Evolutionary conservation across 2,113 vertebrate genomes (phyloP).

Genomic region (Hyaena hyaena): DNA sequence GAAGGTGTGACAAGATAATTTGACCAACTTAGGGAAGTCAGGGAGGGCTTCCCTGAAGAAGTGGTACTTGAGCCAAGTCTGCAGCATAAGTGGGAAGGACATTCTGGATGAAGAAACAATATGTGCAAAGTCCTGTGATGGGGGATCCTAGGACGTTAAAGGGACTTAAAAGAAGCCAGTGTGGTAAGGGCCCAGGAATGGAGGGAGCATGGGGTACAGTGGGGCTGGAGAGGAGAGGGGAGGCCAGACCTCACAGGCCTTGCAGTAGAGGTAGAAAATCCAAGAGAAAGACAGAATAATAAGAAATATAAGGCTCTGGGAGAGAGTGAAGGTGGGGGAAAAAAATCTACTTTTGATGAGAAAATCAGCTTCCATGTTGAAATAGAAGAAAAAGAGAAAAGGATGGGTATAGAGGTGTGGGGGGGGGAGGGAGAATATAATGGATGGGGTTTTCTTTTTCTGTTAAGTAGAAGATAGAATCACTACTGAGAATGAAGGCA

Average conservation of each 20-base stretch:
- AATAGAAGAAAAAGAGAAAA: not conserved
- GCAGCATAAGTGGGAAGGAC: not conserved
- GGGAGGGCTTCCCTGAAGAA: not conserved
- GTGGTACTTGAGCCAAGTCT: not conserved
- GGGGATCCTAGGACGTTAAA: not conserved
- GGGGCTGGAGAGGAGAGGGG: not conserved
- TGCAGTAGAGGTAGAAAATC: not conserved
- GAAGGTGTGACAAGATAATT: not conserved
- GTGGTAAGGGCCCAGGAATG: rapidly evolving
- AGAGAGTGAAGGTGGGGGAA: not conserved
- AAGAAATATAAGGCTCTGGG: not conserved
- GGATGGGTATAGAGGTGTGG: not conserved
- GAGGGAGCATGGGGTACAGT: rapidly evolving
- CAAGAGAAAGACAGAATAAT: not conserved
- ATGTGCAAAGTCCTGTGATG: not conserved
- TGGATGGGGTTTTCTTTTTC: not conserved
- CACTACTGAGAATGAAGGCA: not conserved
- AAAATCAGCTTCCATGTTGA: not conserved
- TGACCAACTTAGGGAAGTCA: not conserved
- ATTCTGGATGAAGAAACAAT: not conserved
- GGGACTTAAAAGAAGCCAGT: not conserved
- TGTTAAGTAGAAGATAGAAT: not conserved
- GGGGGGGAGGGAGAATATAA: not conserved
- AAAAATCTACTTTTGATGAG: not conserved
- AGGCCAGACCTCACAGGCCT: not conserved